Base-by-base conservation (phyloP, 2,113 vertebrate genomes). In the Spilogale gracilis region DNA sequence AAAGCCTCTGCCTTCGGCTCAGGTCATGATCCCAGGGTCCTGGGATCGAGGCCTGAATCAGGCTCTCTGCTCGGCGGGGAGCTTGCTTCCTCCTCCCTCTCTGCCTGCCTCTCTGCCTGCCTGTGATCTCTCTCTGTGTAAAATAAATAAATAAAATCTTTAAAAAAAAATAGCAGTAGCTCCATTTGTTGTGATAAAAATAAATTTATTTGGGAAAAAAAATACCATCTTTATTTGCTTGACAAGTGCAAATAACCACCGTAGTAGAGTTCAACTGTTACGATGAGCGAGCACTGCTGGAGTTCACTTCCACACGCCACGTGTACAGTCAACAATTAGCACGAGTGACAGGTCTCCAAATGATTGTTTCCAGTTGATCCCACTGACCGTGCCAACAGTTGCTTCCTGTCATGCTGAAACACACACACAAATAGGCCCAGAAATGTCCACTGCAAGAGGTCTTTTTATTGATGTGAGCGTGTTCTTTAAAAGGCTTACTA, bases 141-240 rank as follows among this genome's bases (percentile, higher is more conserved):
- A 38, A 38, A 38, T 38, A 38, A 38, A n/a, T n/a, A 69, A 69
- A 69, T 69, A 18, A 69, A 67, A 69, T 32, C 63, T 32, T 67
- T 67, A 12, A 7, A 60, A 88, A 90, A 87, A 90, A 81, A 65
- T 12, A 71, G 9, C 27, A 92, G 17, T 10, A 76, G 18, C 52
- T 30, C 30, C 56, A 80, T 27, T 63, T 13, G 0, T 58, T 92
- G 95, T 86, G 79, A 86, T 87, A 97, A 98, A 98, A 97, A 97
- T 97, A 95, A 82, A 89, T 97, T 98, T 98, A 98, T 97, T 97
- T 92, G 21, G 67, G 56, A 21, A 79, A 25, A 79, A 85, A 95
- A 96, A 82, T 65, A 81, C 14, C 67, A 61, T 30, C 89, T 96
- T 71, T 87, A 61, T 81, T 95, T 94, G 84, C 74, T 74, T 86